A percentile compares a stretch with the other conserved stretches of the same genome.
Conservation (phyloP, 2,888 invertebrate genomes). For the Mesopsocus fuscifrons region DNA sequence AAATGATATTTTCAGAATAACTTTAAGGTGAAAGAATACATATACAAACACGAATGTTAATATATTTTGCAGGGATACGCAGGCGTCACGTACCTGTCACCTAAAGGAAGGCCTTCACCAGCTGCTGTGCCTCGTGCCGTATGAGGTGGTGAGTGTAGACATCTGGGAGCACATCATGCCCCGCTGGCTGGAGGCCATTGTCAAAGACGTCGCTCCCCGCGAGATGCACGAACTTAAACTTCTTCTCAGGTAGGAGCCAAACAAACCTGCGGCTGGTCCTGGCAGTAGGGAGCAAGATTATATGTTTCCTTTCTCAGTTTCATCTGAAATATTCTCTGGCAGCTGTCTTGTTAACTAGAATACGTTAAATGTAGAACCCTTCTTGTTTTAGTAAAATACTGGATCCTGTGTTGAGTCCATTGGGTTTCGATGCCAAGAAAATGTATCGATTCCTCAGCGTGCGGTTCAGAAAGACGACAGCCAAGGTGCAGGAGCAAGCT, state of each 20-base stretch:
- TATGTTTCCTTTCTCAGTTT: too few relatives aligned
- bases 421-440: conserved; percentile 85
- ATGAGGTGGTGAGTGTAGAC: conserved; percentile 88
- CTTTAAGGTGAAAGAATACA: too few relatives aligned
- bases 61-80: conserved; percentile 44
- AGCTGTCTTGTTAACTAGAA: too few relatives aligned
- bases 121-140: conserved; percentile 89
- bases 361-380: too few relatives aligned
- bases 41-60: not conserved
- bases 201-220: conserved; percentile 76
- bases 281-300: too few relatives aligned
- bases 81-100: conserved; percentile 73
- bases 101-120: conserved; percentile 88
- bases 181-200: conserved; percentile 96
- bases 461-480: conserved; percentile 59
- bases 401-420: conserved; percentile 87
- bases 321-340: too few relatives aligned
- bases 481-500: conserved; percentile 73
- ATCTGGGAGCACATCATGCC: conserved; percentile 99
- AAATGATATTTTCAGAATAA: too few relatives aligned
- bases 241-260: conserved; percentile 45
- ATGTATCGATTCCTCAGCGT: conserved; percentile 87
- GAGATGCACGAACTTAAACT: conserved; percentile 70
- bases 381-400: conserved; percentile 81
- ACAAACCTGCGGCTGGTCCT: too few relatives aligned